Evolutionary conservation across 2,888 invertebrate species (phyloP), one percentile per base, ranked within the genome.

Genomic region (Meteorus cinctellus): DNA sequence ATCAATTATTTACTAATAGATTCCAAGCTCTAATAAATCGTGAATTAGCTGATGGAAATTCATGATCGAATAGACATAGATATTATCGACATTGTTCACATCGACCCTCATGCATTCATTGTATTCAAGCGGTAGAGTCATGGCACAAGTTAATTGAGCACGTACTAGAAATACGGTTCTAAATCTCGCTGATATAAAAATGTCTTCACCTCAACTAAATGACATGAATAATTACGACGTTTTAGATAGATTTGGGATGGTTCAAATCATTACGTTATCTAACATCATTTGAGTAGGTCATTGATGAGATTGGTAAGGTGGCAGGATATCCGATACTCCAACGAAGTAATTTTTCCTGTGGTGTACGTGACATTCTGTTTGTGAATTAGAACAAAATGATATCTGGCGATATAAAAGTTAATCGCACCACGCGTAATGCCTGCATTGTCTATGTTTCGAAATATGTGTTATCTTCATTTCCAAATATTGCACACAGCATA

Each of bases 131-230:
- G 67, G 27, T 19, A 27, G n/a, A 36, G 45, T 51, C 72, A 62
- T 78, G 77, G 74, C 74, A 66, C 65, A 68, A 62, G 71, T 67
- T 48, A 67, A 67, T 74, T 83, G 82, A 74, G 81, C 83, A 85
- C 86, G 85, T 84, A 86, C 85, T 79, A 83, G 77, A 83, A 80
- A 82, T 86, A 86, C 86, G 85, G 82, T 83, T 72, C 68, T 80
- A 74, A 77, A 75, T 51, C 60, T 62, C 16, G 41, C 55, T 75
- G 68, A 14, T 29, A 51, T 36, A 29, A 24, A 24, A 55, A 5
- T 19, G 19, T 24, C 1, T 8, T 8, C 19, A 55, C 4, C 4
- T 4, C 0, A 48, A 48, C 10, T 48, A 0, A n/a, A 48, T 48
- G 4, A 0, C 1, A 48, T 5, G 0, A 3, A 48, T n/a, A 4